Conservation (phyloP, 2,113 vertebrate species). For the Carollia perspicillata region DNA sequence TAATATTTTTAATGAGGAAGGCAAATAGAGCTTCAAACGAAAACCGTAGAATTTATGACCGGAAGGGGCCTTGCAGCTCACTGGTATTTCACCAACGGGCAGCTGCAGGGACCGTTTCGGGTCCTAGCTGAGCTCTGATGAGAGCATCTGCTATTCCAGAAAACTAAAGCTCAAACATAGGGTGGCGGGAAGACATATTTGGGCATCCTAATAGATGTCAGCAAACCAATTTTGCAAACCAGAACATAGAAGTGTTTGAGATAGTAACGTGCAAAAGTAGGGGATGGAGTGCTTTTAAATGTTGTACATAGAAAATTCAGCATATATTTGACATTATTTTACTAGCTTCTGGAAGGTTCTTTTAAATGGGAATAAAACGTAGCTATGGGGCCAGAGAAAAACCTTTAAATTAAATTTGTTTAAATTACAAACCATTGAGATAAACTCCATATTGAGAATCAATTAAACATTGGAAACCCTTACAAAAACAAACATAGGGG, state of each 20-base stretch:
- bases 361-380: background rate
- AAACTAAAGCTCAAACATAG: background rate
- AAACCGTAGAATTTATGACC: background rate
- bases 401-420: background rate
- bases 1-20: slow-evolving; percentile 35
- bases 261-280: background rate
- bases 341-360: background rate
- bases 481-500: background rate
- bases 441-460: background rate
- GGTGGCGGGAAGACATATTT: background rate
- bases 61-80: background rate
- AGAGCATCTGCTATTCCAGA: background rate
- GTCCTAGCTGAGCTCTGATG: background rate
- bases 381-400: background rate
- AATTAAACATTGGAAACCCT: background rate
- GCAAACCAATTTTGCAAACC: background rate
- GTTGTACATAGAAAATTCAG: background rate
- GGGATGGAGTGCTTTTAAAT: background rate
- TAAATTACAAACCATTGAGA: background rate
- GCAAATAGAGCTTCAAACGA: background rate
- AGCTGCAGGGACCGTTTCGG: background rate
- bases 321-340: background rate
- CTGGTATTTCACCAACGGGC: background rate
- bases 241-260: background rate
- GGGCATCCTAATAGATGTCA: background rate